Evolutionary conservation across 1,140 invertebrate genomes (phyloP), one percentile per base, ranked within the genome.

Genomic region (Panagrolaimus sp.): DNA sequence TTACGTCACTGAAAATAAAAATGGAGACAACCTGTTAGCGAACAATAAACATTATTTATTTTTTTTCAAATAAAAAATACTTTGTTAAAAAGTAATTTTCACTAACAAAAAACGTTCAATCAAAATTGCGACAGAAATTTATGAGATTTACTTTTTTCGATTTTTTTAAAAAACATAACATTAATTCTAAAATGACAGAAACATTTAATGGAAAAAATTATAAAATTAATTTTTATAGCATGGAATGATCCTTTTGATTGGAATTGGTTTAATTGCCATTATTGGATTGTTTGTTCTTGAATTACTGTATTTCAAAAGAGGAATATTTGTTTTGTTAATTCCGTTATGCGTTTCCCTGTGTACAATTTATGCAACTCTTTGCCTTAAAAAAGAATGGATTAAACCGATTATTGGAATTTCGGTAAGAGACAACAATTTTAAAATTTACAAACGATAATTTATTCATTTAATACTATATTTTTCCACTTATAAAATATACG

Each of bases 331-430:
- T 27, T 23, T 75, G 38, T 14, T 44, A 14, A 67, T 75, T 48
- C 66, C 73, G 20, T 27, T 62, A 9, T 23, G 72, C 16, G 73
- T 75, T 11, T 76, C 69, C 20, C 20, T 76, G 38, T 66, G 42
- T 25, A 68, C 72, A 47, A 45, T 61, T 14, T 71, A 43, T 14
- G 66, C 73, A 9, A 31, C 77, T 14, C 57, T 75, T 23, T 42
- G 74, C 31, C 46, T 57, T 13, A 23, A 57, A 62, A 73, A 67
- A 13, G 66, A 51, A 14, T 66, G 80, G 14, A 45, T 75, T 27
- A 77, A 72, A 65, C 75, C 73, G 25, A 47, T 75, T 27, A 75
- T 75, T 45, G 73, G 73, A 14, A 78, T 75, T 67, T 74, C 53
- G 2, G 31, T 38, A 7, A 38, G 31, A n/a, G n/a, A n/a, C n/a